Conservation (phyloP, 2,888 invertebrate genomes). For the Eristalis pertinax region DNA sequence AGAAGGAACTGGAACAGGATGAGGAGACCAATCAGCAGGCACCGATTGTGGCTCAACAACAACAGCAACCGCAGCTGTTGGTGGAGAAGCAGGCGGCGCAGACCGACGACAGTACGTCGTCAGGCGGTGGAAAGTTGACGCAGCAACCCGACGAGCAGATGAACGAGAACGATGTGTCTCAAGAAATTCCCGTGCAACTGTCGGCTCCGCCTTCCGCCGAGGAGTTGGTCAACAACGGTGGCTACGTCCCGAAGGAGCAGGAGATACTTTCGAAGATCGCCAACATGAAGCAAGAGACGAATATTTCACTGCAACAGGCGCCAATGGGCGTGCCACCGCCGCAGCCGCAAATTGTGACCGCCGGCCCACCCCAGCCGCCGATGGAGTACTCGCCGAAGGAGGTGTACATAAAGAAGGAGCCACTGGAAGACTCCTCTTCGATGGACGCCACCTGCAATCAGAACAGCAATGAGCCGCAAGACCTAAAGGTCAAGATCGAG, state of each 20-base stretch:
- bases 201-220: constrained; percentile 65
- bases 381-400: constrained; percentile 84
- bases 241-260: constrained; percentile 77
- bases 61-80: constrained; percentile 52
- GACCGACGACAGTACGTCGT: constrained; percentile 35
- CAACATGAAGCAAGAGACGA: constrained; percentile 80
- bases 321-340: constrained; percentile 76
- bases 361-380: constrained; percentile 66
- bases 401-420: constrained; percentile 83
- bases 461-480: constrained; percentile 85
- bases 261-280: constrained; percentile 81
- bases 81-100: constrained; percentile 40
- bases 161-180: constrained; percentile 75
- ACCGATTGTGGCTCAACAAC: constrained; percentile 74
- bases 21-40: constrained; percentile 81
- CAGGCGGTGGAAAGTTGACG: constrained; percentile 65
- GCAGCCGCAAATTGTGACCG: constrained; percentile 75
- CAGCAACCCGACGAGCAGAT: constrained; percentile 76
- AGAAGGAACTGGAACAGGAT: constrained; percentile 74
- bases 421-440: constrained; percentile 80
- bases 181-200: constrained; percentile 46
- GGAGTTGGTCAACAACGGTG: constrained; percentile 76
- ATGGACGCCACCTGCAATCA: constrained; percentile 81
- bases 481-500: constrained; percentile 88
- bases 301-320: constrained; percentile 73